phyloP scores from a whole-genome alignment of 2,888 invertebrate genomes.

The Orthosia gracilis region DNA sequence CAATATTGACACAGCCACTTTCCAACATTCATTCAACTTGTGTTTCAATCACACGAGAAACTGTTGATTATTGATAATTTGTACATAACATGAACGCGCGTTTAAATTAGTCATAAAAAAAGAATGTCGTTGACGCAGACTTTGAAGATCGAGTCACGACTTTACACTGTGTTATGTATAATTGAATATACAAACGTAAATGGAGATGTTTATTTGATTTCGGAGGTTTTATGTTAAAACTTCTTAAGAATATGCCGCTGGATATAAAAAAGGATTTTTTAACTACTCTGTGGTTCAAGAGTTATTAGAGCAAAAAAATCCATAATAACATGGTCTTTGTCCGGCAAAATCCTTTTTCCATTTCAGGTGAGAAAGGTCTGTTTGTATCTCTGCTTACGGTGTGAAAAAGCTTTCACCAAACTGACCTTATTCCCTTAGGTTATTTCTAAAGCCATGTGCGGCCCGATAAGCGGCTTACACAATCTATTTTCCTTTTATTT shows the following conservation, averaged over 20 bases:
- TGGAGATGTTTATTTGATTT: constrained; percentile 60
- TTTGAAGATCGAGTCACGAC: constrained; percentile 55
- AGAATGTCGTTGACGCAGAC: constrained; percentile 58
- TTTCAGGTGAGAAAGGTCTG: constrained; percentile 35
- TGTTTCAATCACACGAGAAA: constrained; percentile 69
- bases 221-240: constrained; percentile 30
- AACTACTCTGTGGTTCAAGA: constrained; percentile 11
- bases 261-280: constrained; percentile 6
- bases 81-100: constrained; percentile 63
- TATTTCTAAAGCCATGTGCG: constrained; percentile 45
- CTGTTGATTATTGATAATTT: constrained; percentile 74
- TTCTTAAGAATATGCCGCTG: constrained; percentile 40
- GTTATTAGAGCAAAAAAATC: constrained; percentile 32
- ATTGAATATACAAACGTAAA: constrained; percentile 57
- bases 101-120: constrained; percentile 64
- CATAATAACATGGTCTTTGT: constrained; percentile 2
- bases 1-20: constrained; percentile 76
- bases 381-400: constrained; percentile 46
- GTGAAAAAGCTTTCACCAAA: constrained; percentile 48
- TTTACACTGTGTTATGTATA: constrained; percentile 51
- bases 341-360: constrained; percentile 21
- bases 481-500: constrained; percentile 59
- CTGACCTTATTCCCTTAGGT: constrained; percentile 47
- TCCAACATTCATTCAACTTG: constrained; percentile 70
- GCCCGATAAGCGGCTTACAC: constrained; percentile 49